Percentiles rank a stretch among this genome's conserved stretches.
Conservation (phyloP, 2,113 vertebrate species). For the Psittacara wagleri region DNA sequence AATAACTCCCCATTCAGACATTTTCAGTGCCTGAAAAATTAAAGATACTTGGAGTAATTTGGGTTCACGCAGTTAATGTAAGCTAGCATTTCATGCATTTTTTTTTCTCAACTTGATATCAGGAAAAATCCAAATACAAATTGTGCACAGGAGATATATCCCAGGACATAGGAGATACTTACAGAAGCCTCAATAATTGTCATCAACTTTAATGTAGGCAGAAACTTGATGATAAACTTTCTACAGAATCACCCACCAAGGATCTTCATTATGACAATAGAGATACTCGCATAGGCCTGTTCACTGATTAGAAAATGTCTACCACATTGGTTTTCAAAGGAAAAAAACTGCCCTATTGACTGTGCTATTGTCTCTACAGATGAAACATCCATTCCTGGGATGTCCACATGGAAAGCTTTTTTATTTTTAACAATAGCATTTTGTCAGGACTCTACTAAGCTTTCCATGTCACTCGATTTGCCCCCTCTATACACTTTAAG, state of each 20-base stretch:
- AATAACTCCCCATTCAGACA: neutral
- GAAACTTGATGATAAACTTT: neutral
- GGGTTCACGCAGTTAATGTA: neutral
- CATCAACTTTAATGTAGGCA: neutral
- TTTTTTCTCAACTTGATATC: neutral
- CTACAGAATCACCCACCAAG: neutral
- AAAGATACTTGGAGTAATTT: neutral
- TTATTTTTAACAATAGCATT: fast-evolving
- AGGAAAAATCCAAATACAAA: neutral
- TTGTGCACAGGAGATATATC: neutral
- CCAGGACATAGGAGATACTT: neutral
- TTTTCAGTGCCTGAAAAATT: neutral
- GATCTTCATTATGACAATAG: neutral
- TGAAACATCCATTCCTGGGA: fast-evolving
- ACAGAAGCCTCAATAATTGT: neutral
- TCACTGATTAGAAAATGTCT: neutral
- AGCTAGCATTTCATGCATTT: neutral
- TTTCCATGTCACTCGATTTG: neutral
- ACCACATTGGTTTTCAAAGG: neutral
- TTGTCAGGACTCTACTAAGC: neutral
- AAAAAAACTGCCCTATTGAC: neutral
- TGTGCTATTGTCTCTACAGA: neutral
- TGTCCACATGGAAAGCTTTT: neutral
- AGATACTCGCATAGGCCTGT: neutral
- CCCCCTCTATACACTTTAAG: neutral